A percentile compares a stretch with the other conserved stretches of the same genome.
These are phyloP conservation scores for Diplazon laetatorius DNA, from an alignment of 2,888 invertebrate genomes.

Conservation along the genomic window DNA sequence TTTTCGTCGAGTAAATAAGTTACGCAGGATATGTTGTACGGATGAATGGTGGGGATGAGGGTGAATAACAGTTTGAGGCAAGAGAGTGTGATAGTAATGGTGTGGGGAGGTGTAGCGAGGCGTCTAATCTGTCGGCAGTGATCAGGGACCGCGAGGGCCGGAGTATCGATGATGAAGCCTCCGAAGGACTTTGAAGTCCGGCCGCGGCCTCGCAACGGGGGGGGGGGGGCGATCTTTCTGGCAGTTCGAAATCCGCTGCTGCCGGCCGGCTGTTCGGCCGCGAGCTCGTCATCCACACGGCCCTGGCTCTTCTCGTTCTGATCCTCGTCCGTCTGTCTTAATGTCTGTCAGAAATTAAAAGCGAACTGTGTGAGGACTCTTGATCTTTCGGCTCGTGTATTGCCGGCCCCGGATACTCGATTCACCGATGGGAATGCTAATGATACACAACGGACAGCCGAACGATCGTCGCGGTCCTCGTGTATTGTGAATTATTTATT, in stretches of 20 bases:
- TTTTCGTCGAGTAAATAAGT: conserved; percentile 8
- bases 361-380: conserved; percentile 55
- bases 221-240: conserved; percentile 66
- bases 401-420: conserved; percentile 31
- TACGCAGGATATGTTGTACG: conserved; percentile 33
- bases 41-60: conserved; percentile 12
- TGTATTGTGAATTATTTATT: neutral
- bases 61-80: neutral
- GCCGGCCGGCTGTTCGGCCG: conserved; percentile 61
- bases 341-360: conserved; percentile 78
- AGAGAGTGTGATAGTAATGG: conserved; percentile 47
- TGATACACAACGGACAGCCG: conserved; percentile 37
- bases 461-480: neutral
- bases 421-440: conserved; percentile 53
- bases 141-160: conserved; percentile 75
- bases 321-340: conserved; percentile 75
- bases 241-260: conserved; percentile 65
- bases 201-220: conserved; percentile 79
- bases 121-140: conserved; percentile 81
- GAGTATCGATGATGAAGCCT: conserved; percentile 82
- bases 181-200: conserved; percentile 80
- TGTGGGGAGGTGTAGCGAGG: conserved; percentile 73
- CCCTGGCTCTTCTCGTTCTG: conserved; percentile 69
- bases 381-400: conserved; percentile 25
- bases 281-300: conserved; percentile 49